phyloP scores from a whole-genome alignment of 1,140 invertebrate species.

The Lepidurus couesii region DNA sequence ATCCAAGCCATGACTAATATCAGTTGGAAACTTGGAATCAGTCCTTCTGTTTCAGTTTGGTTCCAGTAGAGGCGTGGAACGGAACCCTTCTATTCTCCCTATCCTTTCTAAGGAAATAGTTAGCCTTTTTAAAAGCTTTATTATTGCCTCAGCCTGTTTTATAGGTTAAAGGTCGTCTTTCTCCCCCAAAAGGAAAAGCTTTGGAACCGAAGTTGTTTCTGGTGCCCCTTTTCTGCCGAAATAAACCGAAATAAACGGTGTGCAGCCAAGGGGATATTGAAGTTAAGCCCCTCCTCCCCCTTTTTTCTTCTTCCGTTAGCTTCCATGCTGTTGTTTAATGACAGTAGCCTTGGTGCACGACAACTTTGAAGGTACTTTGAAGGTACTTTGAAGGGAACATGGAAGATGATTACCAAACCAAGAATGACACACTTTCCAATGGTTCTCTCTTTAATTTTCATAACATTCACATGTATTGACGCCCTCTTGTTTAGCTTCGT shows the following conservation, averaged over 20 bases:
- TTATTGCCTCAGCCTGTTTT: neutral
- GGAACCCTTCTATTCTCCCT: neutral
- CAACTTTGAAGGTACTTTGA: neutral
- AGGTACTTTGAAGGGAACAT: neutral
- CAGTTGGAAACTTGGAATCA: neutral
- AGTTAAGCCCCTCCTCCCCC: neutral
- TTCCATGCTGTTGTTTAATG: slow-evolving; percentile 6
- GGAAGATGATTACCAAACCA: neutral
- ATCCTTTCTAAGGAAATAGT: neutral
- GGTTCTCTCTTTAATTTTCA: too few species aligned
- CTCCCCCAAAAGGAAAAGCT: neutral
- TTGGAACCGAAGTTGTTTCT: neutral
- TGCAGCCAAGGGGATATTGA: neutral
- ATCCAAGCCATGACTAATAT: neutral
- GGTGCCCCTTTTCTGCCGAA: neutral
- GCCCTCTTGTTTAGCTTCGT: neutral
- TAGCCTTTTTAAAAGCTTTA: neutral
- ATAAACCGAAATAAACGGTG: neutral
- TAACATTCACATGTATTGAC: too few species aligned
- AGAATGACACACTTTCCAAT: too few species aligned
- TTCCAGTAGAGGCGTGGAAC: neutral
- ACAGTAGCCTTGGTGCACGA: neutral
- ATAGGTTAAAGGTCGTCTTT: slow-evolving; percentile 12
- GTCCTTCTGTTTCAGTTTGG: neutral
- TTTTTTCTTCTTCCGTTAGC: neutral